Percentiles rank a stretch among this genome's conserved stretches.
Evolutionary conservation across 2,888 invertebrate species (phyloP).

Genomic region (Drosophila emarginata): DNA sequence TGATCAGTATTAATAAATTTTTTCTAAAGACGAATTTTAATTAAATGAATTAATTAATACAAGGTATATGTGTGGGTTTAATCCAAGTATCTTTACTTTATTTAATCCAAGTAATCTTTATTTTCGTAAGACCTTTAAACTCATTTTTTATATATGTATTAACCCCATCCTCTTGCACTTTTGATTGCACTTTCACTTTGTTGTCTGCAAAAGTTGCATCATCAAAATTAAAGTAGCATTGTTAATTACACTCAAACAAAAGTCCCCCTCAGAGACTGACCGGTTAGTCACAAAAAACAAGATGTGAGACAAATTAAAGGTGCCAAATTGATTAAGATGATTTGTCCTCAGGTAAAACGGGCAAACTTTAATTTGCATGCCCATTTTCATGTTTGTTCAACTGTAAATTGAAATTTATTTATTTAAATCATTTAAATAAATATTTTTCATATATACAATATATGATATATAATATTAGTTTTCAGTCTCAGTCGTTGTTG

Average conservation of each 20-base stretch:
- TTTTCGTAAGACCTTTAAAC: too few relatives aligned
- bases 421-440: constrained; percentile 43
- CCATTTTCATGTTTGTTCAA: constrained; percentile 32
- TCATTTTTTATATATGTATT: too few relatives aligned
- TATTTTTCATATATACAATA: constrained; percentile 12
- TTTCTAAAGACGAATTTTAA: too few relatives aligned
- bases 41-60: too few relatives aligned
- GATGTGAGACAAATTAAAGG: constrained; percentile 51
- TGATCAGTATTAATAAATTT: too few relatives aligned
- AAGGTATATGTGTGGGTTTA: too few relatives aligned
- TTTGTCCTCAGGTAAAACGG: constrained; percentile 22
- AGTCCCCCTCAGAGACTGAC: constrained; percentile 28
- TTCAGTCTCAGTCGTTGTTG: not conserved
- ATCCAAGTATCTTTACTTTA: too few relatives aligned
- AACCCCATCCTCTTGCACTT: not conserved
- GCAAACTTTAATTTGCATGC: constrained; percentile 33
- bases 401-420: constrained; percentile 35
- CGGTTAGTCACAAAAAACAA: constrained; percentile 20
- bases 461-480: not conserved
- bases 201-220: constrained; percentile 38
- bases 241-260: constrained; percentile 40
- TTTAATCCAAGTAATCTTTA: too few relatives aligned
- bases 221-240: constrained; percentile 38
- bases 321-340: constrained; percentile 62
- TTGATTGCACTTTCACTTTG: not conserved